These are phyloP conservation scores for Saguinus imperator DNA, from an alignment of 2,113 vertebrate species.

Conservation along the genomic window DNA sequence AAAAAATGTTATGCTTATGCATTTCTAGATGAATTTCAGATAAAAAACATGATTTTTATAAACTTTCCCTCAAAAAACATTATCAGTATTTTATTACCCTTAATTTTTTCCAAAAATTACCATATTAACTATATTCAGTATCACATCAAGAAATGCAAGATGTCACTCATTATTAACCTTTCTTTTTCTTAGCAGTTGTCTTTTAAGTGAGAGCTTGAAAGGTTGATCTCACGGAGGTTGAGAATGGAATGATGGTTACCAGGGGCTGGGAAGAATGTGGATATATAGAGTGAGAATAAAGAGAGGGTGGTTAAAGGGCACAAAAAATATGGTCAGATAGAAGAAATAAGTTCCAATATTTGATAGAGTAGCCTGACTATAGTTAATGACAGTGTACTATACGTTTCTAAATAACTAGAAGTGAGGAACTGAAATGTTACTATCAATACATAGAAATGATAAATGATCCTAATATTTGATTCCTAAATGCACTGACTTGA, in stretches of 20 bases:
- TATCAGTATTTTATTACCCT: not conserved
- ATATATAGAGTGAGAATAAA: not conserved
- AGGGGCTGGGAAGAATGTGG: not conserved
- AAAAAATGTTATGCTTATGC: not conserved
- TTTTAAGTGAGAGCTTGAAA: not conserved
- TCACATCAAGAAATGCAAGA: not conserved
- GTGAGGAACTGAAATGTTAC: not conserved
- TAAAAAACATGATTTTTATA: not conserved
- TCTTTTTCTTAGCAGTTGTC: not conserved
- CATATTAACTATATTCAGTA: not conserved
- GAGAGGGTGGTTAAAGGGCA: not conserved
- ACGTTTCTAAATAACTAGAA: not conserved
- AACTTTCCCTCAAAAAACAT: not conserved
- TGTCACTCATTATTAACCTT: not conserved
- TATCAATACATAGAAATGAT: not conserved
- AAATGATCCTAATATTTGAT: not conserved
- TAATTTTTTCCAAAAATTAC: not conserved
- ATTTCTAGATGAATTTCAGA: not conserved
- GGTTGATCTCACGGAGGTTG: not conserved
- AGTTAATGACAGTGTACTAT: not conserved
- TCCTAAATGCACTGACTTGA: not conserved
- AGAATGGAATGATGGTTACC: not conserved
- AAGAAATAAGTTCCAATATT: not conserved
- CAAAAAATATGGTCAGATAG: not conserved
- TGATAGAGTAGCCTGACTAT: not conserved